phyloP scores from a whole-genome alignment of 2,888 invertebrate genomes.

The Muschampia plurimacula region DNA sequence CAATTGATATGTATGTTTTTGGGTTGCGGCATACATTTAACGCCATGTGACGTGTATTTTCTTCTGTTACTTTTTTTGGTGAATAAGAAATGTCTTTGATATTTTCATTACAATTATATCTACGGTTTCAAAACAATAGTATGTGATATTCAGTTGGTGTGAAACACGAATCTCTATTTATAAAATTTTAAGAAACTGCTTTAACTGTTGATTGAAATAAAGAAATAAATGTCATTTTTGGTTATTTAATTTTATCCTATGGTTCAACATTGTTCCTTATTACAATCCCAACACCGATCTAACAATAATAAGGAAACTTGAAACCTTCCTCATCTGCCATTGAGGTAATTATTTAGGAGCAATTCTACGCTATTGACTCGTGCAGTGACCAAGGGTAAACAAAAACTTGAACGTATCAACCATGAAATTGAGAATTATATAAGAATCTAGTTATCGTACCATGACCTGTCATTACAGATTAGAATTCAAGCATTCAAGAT shows the following conservation, averaged over 20 bases:
- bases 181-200: conserved; percentile 26
- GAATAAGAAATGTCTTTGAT: too few species aligned
- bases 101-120: too few species aligned
- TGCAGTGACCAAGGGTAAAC: conserved; percentile 60
- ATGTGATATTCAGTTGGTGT: conserved; percentile 48
- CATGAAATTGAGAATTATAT: conserved; percentile 73
- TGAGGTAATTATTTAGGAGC: conserved; percentile 51
- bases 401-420: conserved; percentile 70
- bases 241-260: background rate
- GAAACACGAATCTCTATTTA: conserved; percentile 45
- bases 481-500: conserved; percentile 60
- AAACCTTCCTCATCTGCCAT: conserved; percentile 57
- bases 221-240: conserved; percentile 45
- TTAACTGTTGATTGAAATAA: conserved; percentile 60
- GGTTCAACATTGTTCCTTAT: background rate
- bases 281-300: conserved; percentile 31
- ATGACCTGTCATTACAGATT: conserved; percentile 63
- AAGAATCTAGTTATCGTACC: conserved; percentile 71
- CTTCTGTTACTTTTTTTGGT: too few species aligned
- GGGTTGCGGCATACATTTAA: too few species aligned
- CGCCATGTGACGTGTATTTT: too few species aligned
- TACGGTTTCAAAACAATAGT: background rate
- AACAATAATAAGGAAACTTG: conserved; percentile 51
- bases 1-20: too few species aligned
- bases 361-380: conserved; percentile 66